Evolutionary conservation across 2,888 invertebrate genomes (phyloP), one percentile per base, ranked within the genome.

Genomic region (Acrobasis suavella): DNA sequence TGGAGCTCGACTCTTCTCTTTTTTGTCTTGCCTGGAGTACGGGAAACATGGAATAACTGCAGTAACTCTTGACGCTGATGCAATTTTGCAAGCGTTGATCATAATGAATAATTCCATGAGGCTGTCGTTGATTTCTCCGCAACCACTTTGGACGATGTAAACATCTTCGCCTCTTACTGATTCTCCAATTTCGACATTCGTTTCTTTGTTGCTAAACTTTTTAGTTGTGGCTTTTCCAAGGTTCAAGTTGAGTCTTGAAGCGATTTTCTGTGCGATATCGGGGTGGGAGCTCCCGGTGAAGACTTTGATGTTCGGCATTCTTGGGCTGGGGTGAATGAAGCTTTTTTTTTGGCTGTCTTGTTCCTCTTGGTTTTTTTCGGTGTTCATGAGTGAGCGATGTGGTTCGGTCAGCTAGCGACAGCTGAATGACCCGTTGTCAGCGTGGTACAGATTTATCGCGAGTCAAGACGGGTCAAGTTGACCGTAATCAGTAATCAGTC

Each of bases 291-390:
- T 97, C 68, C 99, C 99, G 81, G 97, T 97, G 92, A 99, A 99
- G 74, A 99, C 97, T 94, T 99, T 99, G 80, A 99, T 99, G 92
- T 99, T 99, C 78, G 99, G 99, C 99, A 99, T 99, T 93, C 94
- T 92, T 62, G 84, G 77, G 66, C 82, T 79, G 62, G 83, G 84
- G 63, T 83, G 78, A 16, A 72, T 76, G 64, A 83, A 78, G 58
- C 72, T 72, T 65, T 73, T 71, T 58, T 32, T 32, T 32, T 7
- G 32, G 32, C 32, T 32, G 32, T 32, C 32, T 32, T 69, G 67
- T 65, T 69, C 69, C 71, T 77, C 72, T 14, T 69, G 64, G 55
- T 70, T 72, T 62, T 77, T 77, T 69, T 81, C 78, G 59, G 84
- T 74, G 82, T 77, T 84, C 91, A 91, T 91, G 78, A 83, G 86